Conservation (phyloP, 2,797 vertebrate genomes). For the Lycodopsis pacificus region DNA sequence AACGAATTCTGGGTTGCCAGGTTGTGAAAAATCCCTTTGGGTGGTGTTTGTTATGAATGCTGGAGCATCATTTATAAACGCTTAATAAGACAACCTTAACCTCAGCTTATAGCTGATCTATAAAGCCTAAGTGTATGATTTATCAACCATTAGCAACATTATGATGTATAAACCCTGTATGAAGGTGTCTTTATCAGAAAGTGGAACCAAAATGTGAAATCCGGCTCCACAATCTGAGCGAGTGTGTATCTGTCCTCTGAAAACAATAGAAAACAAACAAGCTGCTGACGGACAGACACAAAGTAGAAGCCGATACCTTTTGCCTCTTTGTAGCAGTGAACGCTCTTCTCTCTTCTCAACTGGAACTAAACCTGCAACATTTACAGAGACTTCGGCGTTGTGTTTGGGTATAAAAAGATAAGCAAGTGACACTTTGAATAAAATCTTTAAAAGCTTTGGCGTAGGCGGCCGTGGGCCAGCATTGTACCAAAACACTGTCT, state of each 20-base stretch:
- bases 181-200: background rate
- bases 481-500: slow-evolving; percentile 1
- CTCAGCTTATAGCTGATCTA: background rate
- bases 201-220: background rate
- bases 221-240: background rate
- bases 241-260: background rate
- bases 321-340: background rate
- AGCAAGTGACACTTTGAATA: slow-evolving; percentile 21
- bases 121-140: background rate
- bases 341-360: background rate
- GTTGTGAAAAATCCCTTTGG: background rate
- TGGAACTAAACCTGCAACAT: slow-evolving; percentile 17
- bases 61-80: background rate
- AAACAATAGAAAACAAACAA: background rate
- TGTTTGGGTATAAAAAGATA: slow-evolving; percentile 3
- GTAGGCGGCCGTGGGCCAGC: background rate
- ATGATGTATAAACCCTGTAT: background rate
- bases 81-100: background rate
- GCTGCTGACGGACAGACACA: background rate
- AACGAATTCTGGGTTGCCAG: background rate
- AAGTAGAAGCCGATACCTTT: background rate
- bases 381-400: slow-evolving; percentile 14
- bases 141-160: background rate
- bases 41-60: background rate
- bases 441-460: slow-evolving; percentile 11